These are phyloP conservation scores for Holocentrus rufus DNA, from an alignment of 2,797 vertebrate species.

Conservation along the genomic window DNA sequence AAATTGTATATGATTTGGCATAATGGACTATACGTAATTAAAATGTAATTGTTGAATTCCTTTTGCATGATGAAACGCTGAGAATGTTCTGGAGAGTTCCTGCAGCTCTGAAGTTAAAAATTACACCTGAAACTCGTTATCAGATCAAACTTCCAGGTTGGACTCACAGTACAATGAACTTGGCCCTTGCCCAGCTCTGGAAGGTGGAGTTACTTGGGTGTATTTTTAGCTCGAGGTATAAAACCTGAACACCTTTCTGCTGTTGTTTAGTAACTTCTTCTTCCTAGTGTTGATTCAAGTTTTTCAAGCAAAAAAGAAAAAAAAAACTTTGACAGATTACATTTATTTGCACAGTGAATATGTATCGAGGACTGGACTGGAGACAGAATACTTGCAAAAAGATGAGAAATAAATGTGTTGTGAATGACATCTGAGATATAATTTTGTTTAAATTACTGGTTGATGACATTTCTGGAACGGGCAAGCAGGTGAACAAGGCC, in stretches of 20 bases:
- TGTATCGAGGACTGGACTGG: too few relatives aligned
- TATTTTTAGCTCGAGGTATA: conserved; percentile 47
- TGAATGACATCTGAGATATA: too few relatives aligned
- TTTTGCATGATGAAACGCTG: background rate
- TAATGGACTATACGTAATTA: too few relatives aligned
- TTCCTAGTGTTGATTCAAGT: background rate
- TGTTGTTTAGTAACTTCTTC: conserved; percentile 6
- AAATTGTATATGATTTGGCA: too few relatives aligned
- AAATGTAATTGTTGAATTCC: background rate
- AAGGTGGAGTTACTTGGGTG: conserved; percentile 16
- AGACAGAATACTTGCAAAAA: too few relatives aligned
- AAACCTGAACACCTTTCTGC: conserved; percentile 1
- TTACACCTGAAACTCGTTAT: background rate
- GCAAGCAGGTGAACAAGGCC: background rate
- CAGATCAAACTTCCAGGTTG: background rate
- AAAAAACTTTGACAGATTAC: background rate
- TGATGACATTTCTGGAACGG: background rate
- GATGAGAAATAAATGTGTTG: too few relatives aligned
- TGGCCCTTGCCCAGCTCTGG: background rate
- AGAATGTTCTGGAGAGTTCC: background rate
- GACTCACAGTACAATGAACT: too few relatives aligned
- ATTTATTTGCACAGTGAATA: too few relatives aligned
- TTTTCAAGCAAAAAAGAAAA: background rate
- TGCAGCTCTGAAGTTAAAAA: background rate
- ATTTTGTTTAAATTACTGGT: too few relatives aligned